Conservation (phyloP, 2,888 invertebrate species). For the Furcula furcula region DNA sequence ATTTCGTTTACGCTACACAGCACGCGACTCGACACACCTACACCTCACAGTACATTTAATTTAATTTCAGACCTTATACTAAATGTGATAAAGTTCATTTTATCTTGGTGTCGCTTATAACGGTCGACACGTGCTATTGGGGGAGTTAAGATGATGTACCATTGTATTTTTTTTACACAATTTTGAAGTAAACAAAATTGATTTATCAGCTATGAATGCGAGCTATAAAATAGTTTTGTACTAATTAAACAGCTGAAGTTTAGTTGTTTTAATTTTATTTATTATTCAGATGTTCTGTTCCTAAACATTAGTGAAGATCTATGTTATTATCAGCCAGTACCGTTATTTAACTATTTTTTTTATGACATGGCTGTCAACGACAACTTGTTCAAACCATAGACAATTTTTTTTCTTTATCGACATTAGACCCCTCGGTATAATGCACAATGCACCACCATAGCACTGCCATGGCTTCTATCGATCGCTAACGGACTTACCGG, state of each 20-base stretch:
- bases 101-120: background rate
- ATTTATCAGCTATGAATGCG: too few relatives aligned
- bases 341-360: too few relatives aligned
- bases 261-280: too few relatives aligned
- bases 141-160: background rate
- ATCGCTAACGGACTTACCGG: conserved; percentile 1
- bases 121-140: conserved; percentile 1
- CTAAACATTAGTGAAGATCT: too few relatives aligned
- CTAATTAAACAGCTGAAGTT: too few relatives aligned
- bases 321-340: too few relatives aligned
- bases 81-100: background rate
- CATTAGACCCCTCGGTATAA: background rate
- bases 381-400: background rate
- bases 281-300: too few relatives aligned
- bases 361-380: too few relatives aligned
- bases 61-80: too few relatives aligned
- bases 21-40: conserved; percentile 1
- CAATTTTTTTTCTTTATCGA: background rate
- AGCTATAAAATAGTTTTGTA: too few relatives aligned
- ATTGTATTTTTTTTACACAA: background rate
- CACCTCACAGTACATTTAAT: background rate
- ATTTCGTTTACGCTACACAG: conserved; percentile 3
- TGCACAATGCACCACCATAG: background rate
- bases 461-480: background rate
- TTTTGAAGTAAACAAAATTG: background rate